A percentile compares a stretch with the other conserved stretches of the same genome.
These are phyloP conservation scores for Ommatoiulus sabulosus DNA, from an alignment of 2,888 invertebrate species.

Conservation along the genomic window DNA sequence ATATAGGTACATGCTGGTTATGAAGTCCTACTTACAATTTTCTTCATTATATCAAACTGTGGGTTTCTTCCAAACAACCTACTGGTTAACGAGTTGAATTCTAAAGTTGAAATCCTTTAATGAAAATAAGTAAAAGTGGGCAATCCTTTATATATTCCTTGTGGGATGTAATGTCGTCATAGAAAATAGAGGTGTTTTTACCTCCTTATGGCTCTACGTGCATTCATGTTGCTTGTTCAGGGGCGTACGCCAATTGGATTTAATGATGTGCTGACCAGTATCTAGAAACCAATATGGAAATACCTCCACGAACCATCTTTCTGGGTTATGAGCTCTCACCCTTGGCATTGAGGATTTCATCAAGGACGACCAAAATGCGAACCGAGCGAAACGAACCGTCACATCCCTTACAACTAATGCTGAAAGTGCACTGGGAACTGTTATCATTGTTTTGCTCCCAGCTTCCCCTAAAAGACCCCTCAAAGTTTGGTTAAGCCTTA, in stretches of 20 bases:
- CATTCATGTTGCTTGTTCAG: constrained; percentile 8
- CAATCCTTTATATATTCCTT: constrained; percentile 45
- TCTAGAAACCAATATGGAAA: constrained; percentile 37
- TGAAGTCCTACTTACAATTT: constrained; percentile 26
- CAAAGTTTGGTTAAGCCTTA: background rate
- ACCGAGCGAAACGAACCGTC: background rate
- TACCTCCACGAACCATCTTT: constrained; percentile 16
- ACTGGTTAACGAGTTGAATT: background rate
- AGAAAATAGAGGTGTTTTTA: constrained; percentile 45
- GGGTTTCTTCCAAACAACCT: background rate
- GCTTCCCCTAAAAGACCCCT: background rate
- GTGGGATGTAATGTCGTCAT: constrained; percentile 48
- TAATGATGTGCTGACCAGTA: constrained; percentile 45
- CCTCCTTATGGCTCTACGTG: constrained; percentile 33
- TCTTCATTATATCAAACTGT: background rate
- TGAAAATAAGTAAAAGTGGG: constrained; percentile 45
- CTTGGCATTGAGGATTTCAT: constrained; percentile 38
- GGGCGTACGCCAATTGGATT: constrained; percentile 41
- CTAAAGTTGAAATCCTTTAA: constrained; percentile 22
- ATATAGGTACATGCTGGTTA: background rate
- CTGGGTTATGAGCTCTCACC: constrained; percentile 48
- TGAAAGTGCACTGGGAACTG: background rate
- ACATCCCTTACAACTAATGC: background rate
- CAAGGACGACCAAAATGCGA: background rate
- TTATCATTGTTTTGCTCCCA: background rate